Conservation (phyloP, 1,140 invertebrate genomes). For the Bombus huntii region DNA sequence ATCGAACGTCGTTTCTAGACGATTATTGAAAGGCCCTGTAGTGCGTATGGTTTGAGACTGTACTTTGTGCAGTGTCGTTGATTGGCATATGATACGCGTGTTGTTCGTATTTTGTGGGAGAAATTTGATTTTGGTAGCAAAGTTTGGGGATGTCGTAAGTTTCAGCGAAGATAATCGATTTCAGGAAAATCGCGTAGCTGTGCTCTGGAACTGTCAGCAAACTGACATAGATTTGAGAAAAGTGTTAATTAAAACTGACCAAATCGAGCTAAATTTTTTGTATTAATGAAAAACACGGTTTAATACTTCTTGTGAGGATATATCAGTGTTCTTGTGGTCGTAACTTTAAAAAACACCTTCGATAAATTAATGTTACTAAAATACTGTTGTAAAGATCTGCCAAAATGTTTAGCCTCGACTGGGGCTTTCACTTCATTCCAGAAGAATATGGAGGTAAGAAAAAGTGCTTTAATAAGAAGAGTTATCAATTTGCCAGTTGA, state of each 20-base stretch:
- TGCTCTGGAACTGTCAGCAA: neutral
- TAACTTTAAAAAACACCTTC: too few species aligned
- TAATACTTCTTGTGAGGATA: too few species aligned
- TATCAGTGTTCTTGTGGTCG: too few species aligned
- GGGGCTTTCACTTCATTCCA: slow-evolving; percentile 41
- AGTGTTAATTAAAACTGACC: neutral
- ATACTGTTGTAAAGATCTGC: neutral
- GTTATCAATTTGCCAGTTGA: neutral
- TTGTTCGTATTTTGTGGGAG: neutral
- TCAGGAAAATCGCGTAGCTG: neutral
- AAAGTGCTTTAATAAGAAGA: neutral
- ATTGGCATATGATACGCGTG: too few species aligned
- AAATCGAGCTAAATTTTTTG: too few species aligned
- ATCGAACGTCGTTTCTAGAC: too few species aligned
- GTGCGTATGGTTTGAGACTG: too few species aligned
- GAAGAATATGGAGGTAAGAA: slow-evolving; percentile 43
- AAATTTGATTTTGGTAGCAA: neutral
- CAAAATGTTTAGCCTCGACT: slow-evolving; percentile 53
- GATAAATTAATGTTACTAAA: neutral
- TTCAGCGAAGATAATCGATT: neutral
- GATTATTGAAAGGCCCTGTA: too few species aligned
- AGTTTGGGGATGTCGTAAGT: too few species aligned
- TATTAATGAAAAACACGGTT: too few species aligned
- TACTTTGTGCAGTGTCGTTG: too few species aligned
- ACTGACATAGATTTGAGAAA: neutral